A percentile compares a stretch with the other conserved stretches of the same genome.
phyloP scores from a whole-genome alignment of 2,113 vertebrate species.

The Antigone vipio region DNA sequence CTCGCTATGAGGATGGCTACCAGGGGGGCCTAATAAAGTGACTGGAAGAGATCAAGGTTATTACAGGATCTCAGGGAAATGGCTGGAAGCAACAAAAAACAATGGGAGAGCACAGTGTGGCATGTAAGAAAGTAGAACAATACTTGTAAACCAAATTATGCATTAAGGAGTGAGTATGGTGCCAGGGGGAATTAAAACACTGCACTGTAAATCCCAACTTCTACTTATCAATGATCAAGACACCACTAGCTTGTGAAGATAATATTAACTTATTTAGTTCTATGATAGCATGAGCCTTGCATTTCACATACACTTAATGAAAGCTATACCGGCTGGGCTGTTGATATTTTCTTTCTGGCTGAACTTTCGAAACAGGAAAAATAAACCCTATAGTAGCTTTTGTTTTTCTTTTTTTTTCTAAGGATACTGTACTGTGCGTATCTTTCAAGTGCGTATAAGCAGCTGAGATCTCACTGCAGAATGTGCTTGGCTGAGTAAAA shows the following conservation, averaged over 20 bases:
- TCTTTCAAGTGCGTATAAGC: neutral
- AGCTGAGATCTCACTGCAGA: neutral
- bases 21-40: constrained; percentile 38
- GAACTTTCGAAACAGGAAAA: neutral
- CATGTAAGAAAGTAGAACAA: neutral
- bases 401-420: neutral
- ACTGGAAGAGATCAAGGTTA: constrained; percentile 47
- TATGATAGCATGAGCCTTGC: neutral
- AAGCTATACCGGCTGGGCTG: neutral
- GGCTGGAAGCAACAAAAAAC: constrained; percentile 11
- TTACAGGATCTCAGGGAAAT: constrained; percentile 29
- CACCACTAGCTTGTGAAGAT: neutral
- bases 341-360: neutral
- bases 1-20: constrained; percentile 8
- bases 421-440: neutral
- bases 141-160: neutral
- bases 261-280: neutral
- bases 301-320: neutral
- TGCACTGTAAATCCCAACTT: neutral
- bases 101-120: neutral
- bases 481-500: neutral
- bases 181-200: neutral
- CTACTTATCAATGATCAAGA: neutral
- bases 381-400: neutral
- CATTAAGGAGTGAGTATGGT: neutral